Conservation (phyloP, 2,888 invertebrate species). For the Lasioglossum oenotherae region DNA sequence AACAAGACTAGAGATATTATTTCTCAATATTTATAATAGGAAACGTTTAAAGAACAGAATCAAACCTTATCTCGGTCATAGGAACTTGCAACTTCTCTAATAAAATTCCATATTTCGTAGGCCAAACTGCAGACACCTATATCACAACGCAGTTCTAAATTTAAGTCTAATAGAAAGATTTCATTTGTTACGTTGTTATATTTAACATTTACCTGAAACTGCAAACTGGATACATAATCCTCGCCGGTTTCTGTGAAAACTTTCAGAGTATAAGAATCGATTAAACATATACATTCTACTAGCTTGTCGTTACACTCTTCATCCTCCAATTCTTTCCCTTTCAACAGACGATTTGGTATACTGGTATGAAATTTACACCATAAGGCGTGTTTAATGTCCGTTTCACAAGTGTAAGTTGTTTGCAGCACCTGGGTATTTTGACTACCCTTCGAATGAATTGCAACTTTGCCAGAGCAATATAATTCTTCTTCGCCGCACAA, state of each 20-base stretch:
- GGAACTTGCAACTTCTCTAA: slow-evolving; percentile 88
- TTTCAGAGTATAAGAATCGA: slow-evolving; percentile 91
- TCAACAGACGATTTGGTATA: slow-evolving; percentile 85
- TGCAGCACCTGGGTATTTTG: slow-evolving; percentile 76
- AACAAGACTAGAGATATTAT: not conserved
- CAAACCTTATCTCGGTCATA: slow-evolving; percentile 68
- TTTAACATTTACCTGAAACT: slow-evolving; percentile 86
- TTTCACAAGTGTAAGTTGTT: slow-evolving; percentile 91
- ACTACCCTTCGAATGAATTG: slow-evolving; percentile 85
- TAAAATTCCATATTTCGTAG: slow-evolving; percentile 93
- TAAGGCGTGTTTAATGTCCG: slow-evolving; percentile 92
- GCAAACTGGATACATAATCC: slow-evolving; percentile 92
- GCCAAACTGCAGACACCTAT: slow-evolving; percentile 92
- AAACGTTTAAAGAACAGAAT: not conserved
- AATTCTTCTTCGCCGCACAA: slow-evolving; percentile 91
- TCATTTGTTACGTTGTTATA: not conserved
- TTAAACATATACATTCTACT: slow-evolving; percentile 89
- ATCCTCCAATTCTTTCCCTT: slow-evolving; percentile 85
- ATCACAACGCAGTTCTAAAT: slow-evolving; percentile 18
- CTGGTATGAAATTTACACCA: slow-evolving; percentile 88
- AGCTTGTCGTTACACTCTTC: slow-evolving; percentile 85
- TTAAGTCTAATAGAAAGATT: slow-evolving; percentile 20
- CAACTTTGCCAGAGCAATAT: slow-evolving; percentile 93
- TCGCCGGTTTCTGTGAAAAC: slow-evolving; percentile 93
- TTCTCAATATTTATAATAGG: not conserved